Conservation (phyloP, 1,140 invertebrate genomes). For the Saxidomus purpurata region DNA sequence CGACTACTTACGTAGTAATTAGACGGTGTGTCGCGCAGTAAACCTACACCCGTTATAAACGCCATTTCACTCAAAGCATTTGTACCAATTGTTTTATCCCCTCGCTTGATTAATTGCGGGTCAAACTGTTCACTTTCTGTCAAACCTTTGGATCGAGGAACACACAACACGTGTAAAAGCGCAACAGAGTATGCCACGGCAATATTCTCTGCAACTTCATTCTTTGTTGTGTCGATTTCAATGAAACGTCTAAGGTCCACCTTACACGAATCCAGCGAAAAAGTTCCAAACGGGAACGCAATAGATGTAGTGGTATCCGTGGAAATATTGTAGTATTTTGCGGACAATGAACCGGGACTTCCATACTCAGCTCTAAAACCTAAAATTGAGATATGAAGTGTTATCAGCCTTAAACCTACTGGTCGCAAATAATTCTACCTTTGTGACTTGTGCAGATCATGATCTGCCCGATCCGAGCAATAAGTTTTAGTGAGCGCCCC, state of each 20-base stretch:
- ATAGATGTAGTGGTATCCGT: neutral
- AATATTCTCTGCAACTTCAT: conserved; percentile 78
- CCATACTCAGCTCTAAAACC: conserved; percentile 73
- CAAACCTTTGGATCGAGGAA: conserved; percentile 67
- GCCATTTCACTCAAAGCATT: conserved; percentile 76
- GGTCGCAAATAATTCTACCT: too few relatives aligned
- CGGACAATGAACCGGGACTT: conserved; percentile 73
- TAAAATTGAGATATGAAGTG: neutral
- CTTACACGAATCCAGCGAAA: neutral
- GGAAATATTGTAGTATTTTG: neutral
- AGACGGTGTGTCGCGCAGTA: conserved; percentile 75
- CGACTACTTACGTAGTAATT: conserved; percentile 73
- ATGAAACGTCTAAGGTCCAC: conserved; percentile 1
- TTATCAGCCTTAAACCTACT: too few relatives aligned
- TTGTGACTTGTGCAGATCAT: too few relatives aligned
- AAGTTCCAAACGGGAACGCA: neutral
- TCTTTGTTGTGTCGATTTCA: neutral
- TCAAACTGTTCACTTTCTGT: conserved; percentile 60
- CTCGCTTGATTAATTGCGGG: neutral
- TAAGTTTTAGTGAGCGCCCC: too few relatives aligned
- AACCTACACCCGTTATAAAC: conserved; percentile 78
- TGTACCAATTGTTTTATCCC: conserved; percentile 23
- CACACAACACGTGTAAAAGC: conserved; percentile 79
- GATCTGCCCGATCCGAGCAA: too few relatives aligned
- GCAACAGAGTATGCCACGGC: conserved; percentile 78